Evolutionary conservation across 1,140 invertebrate genomes (phyloP), one percentile per base, ranked within the genome.

Genomic region (Phortica variegata): DNA sequence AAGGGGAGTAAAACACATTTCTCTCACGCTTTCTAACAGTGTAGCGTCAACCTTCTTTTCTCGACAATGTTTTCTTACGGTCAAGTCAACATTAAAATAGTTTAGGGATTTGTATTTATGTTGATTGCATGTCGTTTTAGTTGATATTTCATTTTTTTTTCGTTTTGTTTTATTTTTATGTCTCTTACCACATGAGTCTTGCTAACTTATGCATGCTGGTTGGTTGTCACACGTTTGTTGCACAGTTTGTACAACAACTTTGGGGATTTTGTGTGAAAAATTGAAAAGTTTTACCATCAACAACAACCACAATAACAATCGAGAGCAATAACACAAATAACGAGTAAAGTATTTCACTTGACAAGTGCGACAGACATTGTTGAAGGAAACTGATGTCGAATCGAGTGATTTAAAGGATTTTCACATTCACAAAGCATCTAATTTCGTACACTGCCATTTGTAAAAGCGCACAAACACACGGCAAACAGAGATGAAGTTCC

Each of bases 101-200:
- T 69, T 66, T 66, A 50, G 63, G 65, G 65, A 66, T 66, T 63
- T 66, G 65, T 66, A 68, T 66, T 66, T 69, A 66, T 66, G 63
- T 69, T 69, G 63, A 66, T 69, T 66, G 63, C 63, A 69, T 26
- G 23, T 26, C 23, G 23, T 26, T 26, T 26, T n/a, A n/a, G n/a
- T n/a, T n/a, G n/a, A n/a, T n/a, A n/a, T n/a, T n/a, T n/a, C n/a
- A n/a, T n/a, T n/a, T n/a, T n/a, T n/a, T n/a, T n/a, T n/a, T n/a
- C n/a, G n/a, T n/a, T n/a, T n/a, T n/a, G n/a, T n/a, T n/a, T n/a
- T n/a, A n/a, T 66, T 68, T 60, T 68, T 54, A 51, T 34, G 41
- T 47, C 56, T 68, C 39, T 48, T 60, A 62, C 54, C 50, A 43
- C 58, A 47, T 60, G 37, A 54, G 40, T 39, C 46, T 53, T 36